Percentiles rank a stretch among this genome's conserved stretches.
Evolutionary conservation across 2,113 vertebrate species (phyloP).

Genomic region (Lutjanus erythropterus): DNA sequence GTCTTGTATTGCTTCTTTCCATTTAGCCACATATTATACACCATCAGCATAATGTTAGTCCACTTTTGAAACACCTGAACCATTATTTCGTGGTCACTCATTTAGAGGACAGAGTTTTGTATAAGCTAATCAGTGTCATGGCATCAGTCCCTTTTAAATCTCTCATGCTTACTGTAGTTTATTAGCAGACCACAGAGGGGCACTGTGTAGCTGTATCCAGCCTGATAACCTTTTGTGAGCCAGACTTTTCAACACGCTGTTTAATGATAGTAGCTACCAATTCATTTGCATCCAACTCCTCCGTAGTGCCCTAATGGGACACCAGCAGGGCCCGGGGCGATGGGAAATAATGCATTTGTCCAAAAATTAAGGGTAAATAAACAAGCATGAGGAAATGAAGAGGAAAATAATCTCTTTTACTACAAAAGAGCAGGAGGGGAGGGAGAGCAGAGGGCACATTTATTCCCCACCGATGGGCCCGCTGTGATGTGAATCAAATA

Average conservation of each 20-base stretch:
- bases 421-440: conserved; percentile 68
- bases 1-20: neutral
- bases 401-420: conserved; percentile 78
- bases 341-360: conserved; percentile 76
- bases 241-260: conserved; percentile 31
- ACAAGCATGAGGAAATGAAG: conserved; percentile 75
- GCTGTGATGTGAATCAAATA: conserved; percentile 80
- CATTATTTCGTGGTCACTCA: neutral
- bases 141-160: neutral
- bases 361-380: conserved; percentile 81
- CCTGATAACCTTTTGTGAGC: conserved; percentile 2
- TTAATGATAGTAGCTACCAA: conserved; percentile 57
- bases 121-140: neutral
- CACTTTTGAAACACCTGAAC: conserved; percentile 1
- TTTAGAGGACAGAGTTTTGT: neutral
- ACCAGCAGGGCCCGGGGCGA: conserved; percentile 60
- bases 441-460: conserved; percentile 66
- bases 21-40: conserved; percentile 19
- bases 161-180: conserved; percentile 30
- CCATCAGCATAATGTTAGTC: conserved; percentile 2
- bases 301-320: conserved; percentile 77
- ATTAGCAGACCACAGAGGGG: conserved; percentile 63
- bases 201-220: conserved; percentile 61
- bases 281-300: conserved; percentile 76
- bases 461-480: conserved; percentile 73